Evolutionary conservation across 1,140 invertebrate genomes (phyloP).

Genomic region (Hylaeus volcanicus): DNA sequence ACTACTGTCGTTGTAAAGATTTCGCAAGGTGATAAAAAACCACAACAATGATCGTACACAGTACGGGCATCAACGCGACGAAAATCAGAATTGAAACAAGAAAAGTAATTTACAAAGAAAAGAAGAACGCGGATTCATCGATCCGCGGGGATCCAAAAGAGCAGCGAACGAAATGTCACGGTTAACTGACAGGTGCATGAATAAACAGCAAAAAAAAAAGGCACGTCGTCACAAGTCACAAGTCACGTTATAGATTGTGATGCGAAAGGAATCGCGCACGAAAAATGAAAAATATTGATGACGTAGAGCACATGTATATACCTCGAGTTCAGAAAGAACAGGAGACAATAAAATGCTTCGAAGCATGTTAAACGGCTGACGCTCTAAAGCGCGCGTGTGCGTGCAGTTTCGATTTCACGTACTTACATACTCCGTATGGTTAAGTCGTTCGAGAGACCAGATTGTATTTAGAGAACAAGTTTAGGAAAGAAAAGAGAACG

Average conservation of each 20-base stretch:
- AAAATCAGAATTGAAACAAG: not conserved
- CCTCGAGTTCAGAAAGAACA: slow-evolving; percentile 1
- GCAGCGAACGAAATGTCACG: not conserved
- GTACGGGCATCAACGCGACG: not conserved
- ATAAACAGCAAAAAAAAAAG: not conserved
- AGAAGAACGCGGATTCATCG: not conserved
- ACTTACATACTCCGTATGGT: not conserved
- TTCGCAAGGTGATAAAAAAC: too few species aligned
- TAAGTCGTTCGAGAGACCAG: not conserved
- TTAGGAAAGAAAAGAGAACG: not conserved
- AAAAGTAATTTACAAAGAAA: not conserved
- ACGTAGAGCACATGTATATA: slow-evolving; percentile 32
- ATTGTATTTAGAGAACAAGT: not conserved
- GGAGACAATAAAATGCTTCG: slow-evolving; percentile 19
- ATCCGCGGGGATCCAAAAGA: not conserved
- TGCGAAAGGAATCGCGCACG: not conserved
- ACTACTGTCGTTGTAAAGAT: not conserved
- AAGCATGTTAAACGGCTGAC: not conserved
- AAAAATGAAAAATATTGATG: not conserved
- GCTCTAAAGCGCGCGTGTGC: not conserved
- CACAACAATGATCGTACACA: not conserved
- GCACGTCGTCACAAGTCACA: not conserved
- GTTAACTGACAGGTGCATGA: not conserved
- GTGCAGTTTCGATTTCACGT: slow-evolving; percentile 22
- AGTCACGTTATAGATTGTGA: not conserved